Conservation (phyloP, 2,797 vertebrate species). For the Thunnus albacares region DNA sequence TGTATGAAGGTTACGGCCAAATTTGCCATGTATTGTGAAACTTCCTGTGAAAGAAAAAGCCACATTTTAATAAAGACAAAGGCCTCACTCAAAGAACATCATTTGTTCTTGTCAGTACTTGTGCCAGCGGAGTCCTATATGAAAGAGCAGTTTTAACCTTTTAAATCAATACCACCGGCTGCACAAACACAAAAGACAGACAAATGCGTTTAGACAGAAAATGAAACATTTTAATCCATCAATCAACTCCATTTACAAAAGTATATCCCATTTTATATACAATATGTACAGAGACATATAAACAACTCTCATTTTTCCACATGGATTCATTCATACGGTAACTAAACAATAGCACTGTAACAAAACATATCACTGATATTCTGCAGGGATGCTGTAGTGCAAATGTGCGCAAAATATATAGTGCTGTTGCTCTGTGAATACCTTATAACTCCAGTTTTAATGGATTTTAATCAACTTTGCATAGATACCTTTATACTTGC, state of each 20-base stretch:
- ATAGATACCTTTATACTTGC: slow-evolving; percentile 57
- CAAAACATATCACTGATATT: slow-evolving; percentile 81
- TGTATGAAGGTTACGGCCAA: slow-evolving; percentile 59
- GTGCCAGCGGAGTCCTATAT: slow-evolving; percentile 67
- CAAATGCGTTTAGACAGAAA: slow-evolving; percentile 77
- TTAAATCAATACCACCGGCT: slow-evolving; percentile 71
- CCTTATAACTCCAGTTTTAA: slow-evolving; percentile 74
- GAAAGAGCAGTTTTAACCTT: slow-evolving; percentile 59
- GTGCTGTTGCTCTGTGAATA: slow-evolving; percentile 79
- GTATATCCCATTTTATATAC: slow-evolving; percentile 91
- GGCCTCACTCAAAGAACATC: slow-evolving; percentile 57
- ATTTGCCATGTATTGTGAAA: slow-evolving; percentile 66
- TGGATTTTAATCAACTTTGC: slow-evolving; percentile 52
- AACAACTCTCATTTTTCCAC: slow-evolving; percentile 83
- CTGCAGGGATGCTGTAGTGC: slow-evolving; percentile 84
- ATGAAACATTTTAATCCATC: slow-evolving; percentile 87
- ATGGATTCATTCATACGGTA: slow-evolving; percentile 80
- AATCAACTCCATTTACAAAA: slow-evolving; percentile 89
- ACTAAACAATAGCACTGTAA: slow-evolving; percentile 80
- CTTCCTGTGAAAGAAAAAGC: slow-evolving; percentile 54
- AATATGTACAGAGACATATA: slow-evolving; percentile 87
- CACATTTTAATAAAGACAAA: slow-evolving; percentile 73
- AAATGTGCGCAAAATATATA: slow-evolving; percentile 84
- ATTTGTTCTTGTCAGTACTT: slow-evolving; percentile 73
- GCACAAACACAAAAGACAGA: slow-evolving; percentile 62